Percentiles rank a stretch among this genome's conserved stretches.
Evolutionary conservation across 2,888 invertebrate genomes (phyloP).

Genomic region (Stenodema calcarata): DNA sequence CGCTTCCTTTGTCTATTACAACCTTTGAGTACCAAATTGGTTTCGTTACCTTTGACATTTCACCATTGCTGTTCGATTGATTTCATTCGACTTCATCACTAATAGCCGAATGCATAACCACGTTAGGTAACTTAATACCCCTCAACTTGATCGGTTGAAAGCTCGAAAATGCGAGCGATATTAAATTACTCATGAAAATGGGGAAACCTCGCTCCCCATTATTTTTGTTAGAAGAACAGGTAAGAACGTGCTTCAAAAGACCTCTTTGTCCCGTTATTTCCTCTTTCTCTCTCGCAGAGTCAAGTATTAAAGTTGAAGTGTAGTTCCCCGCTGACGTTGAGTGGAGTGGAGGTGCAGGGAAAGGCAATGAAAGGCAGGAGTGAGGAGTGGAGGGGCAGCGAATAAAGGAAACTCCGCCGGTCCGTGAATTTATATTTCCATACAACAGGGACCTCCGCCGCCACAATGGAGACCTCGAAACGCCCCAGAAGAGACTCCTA

Average conservation of each 20-base stretch:
- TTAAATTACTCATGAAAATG: not conserved
- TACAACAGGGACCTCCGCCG: not conserved
- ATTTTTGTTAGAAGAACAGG: not conserved
- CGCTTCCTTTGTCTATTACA: no score
- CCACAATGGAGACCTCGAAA: not conserved
- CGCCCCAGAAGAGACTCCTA: not conserved
- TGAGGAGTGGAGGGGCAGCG: not conserved
- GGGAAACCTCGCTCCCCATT: not conserved
- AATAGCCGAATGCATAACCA: not conserved
- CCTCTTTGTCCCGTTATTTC: not conserved
- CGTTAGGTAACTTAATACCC: no score
- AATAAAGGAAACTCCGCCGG: not conserved
- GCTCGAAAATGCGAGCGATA: not conserved
- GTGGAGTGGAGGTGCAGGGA: no score
- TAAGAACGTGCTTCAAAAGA: not conserved
- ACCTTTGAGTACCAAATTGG: not conserved
- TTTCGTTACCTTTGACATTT: constrained; percentile 15
- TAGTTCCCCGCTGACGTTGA: not conserved
- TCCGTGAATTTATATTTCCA: constrained; percentile 6
- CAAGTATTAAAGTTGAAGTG: not conserved
- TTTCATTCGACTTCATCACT: no score
- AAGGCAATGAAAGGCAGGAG: not conserved
- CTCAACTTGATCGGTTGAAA: not conserved
- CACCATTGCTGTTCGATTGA: no score
- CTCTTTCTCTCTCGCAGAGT: not conserved